Percentiles rank a stretch among this genome's conserved stretches.
These are phyloP conservation scores for Diaprepes abbreviatus DNA, from an alignment of 2,888 invertebrate genomes.

Conservation along the genomic window DNA sequence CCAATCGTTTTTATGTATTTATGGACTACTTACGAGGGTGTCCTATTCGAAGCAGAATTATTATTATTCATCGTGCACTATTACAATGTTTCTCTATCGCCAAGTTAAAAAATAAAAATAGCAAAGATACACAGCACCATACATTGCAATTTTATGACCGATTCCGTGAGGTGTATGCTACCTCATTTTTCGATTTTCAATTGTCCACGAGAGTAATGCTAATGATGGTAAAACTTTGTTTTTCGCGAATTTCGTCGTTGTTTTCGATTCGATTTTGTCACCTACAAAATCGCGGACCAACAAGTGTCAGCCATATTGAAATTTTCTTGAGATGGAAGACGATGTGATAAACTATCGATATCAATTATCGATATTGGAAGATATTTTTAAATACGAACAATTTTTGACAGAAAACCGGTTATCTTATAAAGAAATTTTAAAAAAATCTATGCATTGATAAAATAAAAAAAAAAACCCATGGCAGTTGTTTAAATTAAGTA, in stretches of 20 bases:
- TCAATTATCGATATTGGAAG: not conserved
- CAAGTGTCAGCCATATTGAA: slow-evolving; percentile 50
- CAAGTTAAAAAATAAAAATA: slow-evolving; percentile 14
- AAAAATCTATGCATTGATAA: too few relatives aligned
- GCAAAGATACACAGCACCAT: slow-evolving; percentile 31
- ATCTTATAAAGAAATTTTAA: too few relatives aligned
- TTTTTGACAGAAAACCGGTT: too few relatives aligned
- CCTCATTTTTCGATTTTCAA: slow-evolving; percentile 19
- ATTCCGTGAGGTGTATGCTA: slow-evolving; percentile 2
- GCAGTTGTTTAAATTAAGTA: too few relatives aligned
- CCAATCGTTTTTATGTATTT: slow-evolving; percentile 31
- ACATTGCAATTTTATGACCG: slow-evolving; percentile 16
- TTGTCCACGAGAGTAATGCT: not conserved
- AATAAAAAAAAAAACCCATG: too few relatives aligned
- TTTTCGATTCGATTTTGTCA: slow-evolving; percentile 44
- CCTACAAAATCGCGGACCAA: slow-evolving; percentile 45
- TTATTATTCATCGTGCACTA: slow-evolving; percentile 44
- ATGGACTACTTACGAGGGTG: slow-evolving; percentile 43
- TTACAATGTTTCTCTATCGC: slow-evolving; percentile 21
- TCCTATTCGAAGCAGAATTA: slow-evolving; percentile 37
- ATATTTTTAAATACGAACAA: too few relatives aligned
- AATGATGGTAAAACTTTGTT: not conserved
- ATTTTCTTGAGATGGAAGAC: slow-evolving; percentile 1
- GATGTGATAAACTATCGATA: not conserved
- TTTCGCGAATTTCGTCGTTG: slow-evolving; percentile 37